A percentile compares a stretch with the other conserved stretches of the same genome.
Evolutionary conservation across 1,140 invertebrate genomes (phyloP).

Genomic region (Dreissena rostriformis): DNA sequence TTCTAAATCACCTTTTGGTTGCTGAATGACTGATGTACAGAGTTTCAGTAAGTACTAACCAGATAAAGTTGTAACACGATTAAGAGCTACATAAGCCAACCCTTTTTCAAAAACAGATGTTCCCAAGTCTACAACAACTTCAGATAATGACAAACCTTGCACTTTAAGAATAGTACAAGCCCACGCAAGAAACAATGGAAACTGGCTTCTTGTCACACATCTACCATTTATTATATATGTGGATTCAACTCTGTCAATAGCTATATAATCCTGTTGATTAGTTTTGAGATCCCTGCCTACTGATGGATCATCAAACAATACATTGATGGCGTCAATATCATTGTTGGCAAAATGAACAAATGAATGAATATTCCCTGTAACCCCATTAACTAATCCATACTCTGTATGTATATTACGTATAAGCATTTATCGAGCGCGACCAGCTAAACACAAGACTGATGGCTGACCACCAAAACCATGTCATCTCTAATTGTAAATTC

Average conservation of each 20-base stretch:
- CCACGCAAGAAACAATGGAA: conserved; percentile 40
- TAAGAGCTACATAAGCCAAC: conserved; percentile 33
- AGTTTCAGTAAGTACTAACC: not conserved
- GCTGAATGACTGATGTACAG: not conserved
- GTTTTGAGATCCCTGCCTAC: conserved; percentile 22
- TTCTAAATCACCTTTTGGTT: not conserved
- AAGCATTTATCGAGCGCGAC: conserved; percentile 28
- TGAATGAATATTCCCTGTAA: conserved; percentile 33
- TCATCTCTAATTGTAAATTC: conserved; percentile 13
- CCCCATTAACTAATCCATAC: conserved; percentile 46
- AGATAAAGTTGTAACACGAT: not conserved
- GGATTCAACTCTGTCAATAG: conserved; percentile 35
- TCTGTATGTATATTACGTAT: conserved; percentile 38
- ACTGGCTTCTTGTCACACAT: conserved; percentile 32
- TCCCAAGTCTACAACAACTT: conserved; percentile 25
- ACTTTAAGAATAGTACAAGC: conserved; percentile 56
- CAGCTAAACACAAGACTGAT: not conserved
- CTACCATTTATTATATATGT: conserved; percentile 2
- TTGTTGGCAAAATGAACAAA: not conserved
- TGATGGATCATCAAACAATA: conserved; percentile 39
- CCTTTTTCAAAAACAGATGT: conserved; percentile 28
- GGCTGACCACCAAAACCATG: conserved; percentile 21
- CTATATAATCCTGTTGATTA: conserved; percentile 7
- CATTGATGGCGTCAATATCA: conserved; percentile 24
- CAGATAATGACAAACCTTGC: conserved; percentile 25